Evolutionary conservation across 2,113 vertebrate species (phyloP).

Genomic region (Barnardius zonarius): DNA sequence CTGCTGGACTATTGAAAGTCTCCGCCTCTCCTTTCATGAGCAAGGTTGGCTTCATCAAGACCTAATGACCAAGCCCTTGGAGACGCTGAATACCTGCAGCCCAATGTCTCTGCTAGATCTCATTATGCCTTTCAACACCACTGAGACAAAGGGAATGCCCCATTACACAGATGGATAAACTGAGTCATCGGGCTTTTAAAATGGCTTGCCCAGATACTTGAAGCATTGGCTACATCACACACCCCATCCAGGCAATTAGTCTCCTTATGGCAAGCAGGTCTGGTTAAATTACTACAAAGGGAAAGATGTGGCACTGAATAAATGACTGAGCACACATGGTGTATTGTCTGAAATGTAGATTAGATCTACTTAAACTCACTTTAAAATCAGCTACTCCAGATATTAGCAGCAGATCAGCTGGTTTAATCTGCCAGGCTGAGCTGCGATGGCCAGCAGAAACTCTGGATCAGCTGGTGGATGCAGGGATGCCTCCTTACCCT

Average conservation of each 20-base stretch:
- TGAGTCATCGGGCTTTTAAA: slow-evolving; percentile 42
- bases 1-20: slow-evolving; percentile 5
- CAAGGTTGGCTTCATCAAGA: slow-evolving; percentile 25
- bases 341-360: neutral
- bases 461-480: neutral
- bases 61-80: slow-evolving; percentile 41
- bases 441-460: rapidly evolving
- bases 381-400: neutral
- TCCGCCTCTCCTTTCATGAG: slow-evolving; percentile 39
- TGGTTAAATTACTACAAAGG: neutral
- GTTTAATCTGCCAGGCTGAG: neutral
- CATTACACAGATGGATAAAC: slow-evolving; percentile 54
- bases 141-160: slow-evolving; percentile 46
- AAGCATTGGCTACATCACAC: neutral
- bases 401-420: neutral
- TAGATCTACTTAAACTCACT: neutral
- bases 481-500: neutral
- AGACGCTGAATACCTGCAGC: slow-evolving; percentile 26
- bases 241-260: slow-evolving; percentile 25
- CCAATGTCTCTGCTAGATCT: neutral
- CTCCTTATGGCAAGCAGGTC: neutral
- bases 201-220: slow-evolving; percentile 33
- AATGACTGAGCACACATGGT: neutral
- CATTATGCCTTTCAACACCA: slow-evolving; percentile 36
- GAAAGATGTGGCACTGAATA: neutral